Evolutionary conservation across 2,888 invertebrate genomes (phyloP).

Genomic region (Limenitis camilla): DNA sequence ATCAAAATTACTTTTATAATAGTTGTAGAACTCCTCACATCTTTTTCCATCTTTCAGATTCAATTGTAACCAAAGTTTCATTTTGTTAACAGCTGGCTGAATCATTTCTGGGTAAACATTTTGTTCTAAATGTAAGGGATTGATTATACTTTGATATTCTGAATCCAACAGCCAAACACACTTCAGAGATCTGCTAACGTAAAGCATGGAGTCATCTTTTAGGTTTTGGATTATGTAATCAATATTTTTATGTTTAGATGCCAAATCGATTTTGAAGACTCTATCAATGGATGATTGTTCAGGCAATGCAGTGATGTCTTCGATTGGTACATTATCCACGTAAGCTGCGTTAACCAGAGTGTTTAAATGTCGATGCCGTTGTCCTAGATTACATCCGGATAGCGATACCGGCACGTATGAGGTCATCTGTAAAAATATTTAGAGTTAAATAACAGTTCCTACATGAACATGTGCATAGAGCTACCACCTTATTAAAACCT

Average conservation of each 20-base stretch:
- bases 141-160: slow-evolving; percentile 37
- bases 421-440: slow-evolving; percentile 33
- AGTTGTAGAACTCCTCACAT: slow-evolving; percentile 43
- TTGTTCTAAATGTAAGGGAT: slow-evolving; percentile 44
- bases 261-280: slow-evolving; percentile 52
- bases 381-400: slow-evolving; percentile 38
- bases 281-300: slow-evolving; percentile 42
- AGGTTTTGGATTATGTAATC: slow-evolving; percentile 43
- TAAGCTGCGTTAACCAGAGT: slow-evolving; percentile 32
- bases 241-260: slow-evolving; percentile 38
- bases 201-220: slow-evolving; percentile 50
- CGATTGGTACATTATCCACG: slow-evolving; percentile 18
- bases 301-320: slow-evolving; percentile 24
- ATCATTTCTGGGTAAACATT: slow-evolving; percentile 47
- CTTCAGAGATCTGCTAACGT: slow-evolving; percentile 49
- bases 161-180: slow-evolving; percentile 42
- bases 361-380: slow-evolving; percentile 41
- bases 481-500: too few species aligned
- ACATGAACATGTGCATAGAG: too few species aligned
- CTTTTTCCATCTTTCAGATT: slow-evolving; percentile 34
- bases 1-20: slow-evolving; percentile 37
- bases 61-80: slow-evolving; percentile 42
- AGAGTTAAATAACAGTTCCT: too few species aligned
- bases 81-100: slow-evolving; percentile 41
- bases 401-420: slow-evolving; percentile 33